Conservation (phyloP, 2,888 invertebrate genomes). For the Onthophagus sagittarius region DNA sequence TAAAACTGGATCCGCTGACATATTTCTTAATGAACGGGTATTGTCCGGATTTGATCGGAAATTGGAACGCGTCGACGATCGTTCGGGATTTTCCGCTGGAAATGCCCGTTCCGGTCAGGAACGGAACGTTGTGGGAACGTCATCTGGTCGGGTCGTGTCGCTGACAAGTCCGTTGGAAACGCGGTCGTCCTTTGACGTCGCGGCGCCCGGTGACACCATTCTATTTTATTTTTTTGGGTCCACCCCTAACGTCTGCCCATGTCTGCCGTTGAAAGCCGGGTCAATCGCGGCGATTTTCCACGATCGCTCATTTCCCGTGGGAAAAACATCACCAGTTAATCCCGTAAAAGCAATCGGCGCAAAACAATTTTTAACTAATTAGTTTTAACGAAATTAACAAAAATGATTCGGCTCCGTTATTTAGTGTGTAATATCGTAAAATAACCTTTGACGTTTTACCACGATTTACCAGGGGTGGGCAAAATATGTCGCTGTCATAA, state of each 20-base stretch:
- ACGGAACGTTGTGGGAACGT: background rate
- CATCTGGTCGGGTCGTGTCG: background rate
- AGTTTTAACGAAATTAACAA: too few species aligned
- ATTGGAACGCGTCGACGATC: background rate
- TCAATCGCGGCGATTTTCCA: background rate
- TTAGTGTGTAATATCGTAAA: background rate
- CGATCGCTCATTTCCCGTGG: background rate
- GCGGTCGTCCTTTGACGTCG: background rate
- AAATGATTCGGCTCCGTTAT: too few species aligned
- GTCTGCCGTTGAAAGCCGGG: background rate
- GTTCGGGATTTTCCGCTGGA: background rate
- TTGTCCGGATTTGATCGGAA: background rate
- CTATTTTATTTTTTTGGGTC: background rate
- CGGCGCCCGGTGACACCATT: background rate
- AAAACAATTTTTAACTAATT: background rate
- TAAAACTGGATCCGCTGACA: background rate
- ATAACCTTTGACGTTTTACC: background rate
- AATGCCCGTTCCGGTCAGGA: background rate
- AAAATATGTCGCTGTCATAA: background rate
- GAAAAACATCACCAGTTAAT: background rate
- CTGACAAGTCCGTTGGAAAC: background rate
- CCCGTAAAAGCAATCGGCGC: background rate
- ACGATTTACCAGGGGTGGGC: background rate
- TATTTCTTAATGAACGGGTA: background rate
- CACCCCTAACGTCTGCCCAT: background rate